A percentile compares a stretch with the other conserved stretches of the same genome.
Evolutionary conservation across 2,113 vertebrate genomes (phyloP).

Genomic region (Pyrgilauda ruficollis): DNA sequence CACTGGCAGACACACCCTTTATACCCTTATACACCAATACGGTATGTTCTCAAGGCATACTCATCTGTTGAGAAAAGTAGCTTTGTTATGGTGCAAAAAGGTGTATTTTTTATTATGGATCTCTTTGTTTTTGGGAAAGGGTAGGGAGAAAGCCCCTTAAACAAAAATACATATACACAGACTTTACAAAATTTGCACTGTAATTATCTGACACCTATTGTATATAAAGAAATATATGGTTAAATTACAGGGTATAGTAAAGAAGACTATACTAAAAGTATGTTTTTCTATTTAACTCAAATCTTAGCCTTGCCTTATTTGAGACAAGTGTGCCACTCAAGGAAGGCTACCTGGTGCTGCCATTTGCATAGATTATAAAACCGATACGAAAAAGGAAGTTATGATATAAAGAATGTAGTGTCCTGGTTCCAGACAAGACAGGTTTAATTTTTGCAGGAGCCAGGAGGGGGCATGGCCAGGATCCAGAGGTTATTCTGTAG

Average conservation of each 20-base stretch:
- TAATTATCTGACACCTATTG: not conserved
- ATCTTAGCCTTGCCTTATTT: not conserved
- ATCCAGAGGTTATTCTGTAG: not conserved
- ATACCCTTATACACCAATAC: not conserved
- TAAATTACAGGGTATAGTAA: not conserved
- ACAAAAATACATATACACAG: not conserved
- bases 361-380: not conserved
- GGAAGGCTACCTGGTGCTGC: not conserved
- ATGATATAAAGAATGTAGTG: not conserved
- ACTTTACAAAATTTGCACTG: not conserved
- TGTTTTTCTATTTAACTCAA: not conserved
- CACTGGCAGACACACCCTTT: not conserved
- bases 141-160: not conserved
- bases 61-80: not conserved
- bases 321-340: not conserved
- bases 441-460: not conserved
- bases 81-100: not conserved
- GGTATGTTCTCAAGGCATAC: not conserved
- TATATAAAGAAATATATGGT: not conserved
- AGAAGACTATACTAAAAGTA: not conserved
- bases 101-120: not conserved
- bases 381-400: not conserved
- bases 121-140: not conserved
- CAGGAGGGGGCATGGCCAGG: not conserved
- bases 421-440: not conserved